Evolutionary conservation across 2,113 vertebrate genomes (phyloP).

Genomic region (Boleophthalmus pectinirostris): DNA sequence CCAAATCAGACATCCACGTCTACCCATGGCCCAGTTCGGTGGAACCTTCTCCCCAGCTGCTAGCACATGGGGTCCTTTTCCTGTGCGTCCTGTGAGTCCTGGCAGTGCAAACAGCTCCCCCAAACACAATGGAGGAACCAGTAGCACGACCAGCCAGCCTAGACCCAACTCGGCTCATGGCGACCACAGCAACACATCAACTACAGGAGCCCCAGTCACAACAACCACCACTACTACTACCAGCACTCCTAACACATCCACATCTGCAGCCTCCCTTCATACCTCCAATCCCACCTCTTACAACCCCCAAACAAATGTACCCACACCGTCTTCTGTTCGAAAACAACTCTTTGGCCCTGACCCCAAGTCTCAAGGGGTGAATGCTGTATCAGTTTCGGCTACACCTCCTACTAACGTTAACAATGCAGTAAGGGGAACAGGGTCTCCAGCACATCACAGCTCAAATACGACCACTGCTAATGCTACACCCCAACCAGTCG

Average conservation of each 20-base stretch:
- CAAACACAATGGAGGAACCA: slow-evolving; percentile 85
- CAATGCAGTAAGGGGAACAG: slow-evolving; percentile 59
- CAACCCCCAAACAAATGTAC: slow-evolving; percentile 77
- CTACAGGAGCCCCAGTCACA: slow-evolving; percentile 39
- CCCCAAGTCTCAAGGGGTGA: slow-evolving; percentile 75
- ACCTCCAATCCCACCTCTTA: slow-evolving; percentile 77
- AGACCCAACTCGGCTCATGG: slow-evolving; percentile 49
- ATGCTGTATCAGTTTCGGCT: slow-evolving; percentile 70
- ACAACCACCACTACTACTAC: slow-evolving; percentile 46
- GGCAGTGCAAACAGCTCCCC: slow-evolving; percentile 94
- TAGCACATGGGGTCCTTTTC: slow-evolving; percentile 98
- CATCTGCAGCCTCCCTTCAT: slow-evolving; percentile 74
- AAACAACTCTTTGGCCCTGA: slow-evolving; percentile 93
- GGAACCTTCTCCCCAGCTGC: slow-evolving; percentile 94
- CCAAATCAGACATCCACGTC: slow-evolving; percentile 95
- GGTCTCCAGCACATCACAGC: slow-evolving; percentile 69
- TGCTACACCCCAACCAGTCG: slow-evolving; percentile 77
- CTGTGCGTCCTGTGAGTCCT: slow-evolving; percentile 95
- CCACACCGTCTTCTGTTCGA: slow-evolving; percentile 90
- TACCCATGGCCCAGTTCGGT: slow-evolving; percentile 97
- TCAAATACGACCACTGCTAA: slow-evolving; percentile 68
- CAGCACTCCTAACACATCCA: slow-evolving; percentile 65
- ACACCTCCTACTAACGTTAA: slow-evolving; percentile 75
- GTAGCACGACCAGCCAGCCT: slow-evolving; percentile 40
- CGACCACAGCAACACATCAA: slow-evolving; percentile 58